phyloP scores from a whole-genome alignment of 2,797 vertebrate species.

The Taeniopygia guttata region DNA sequence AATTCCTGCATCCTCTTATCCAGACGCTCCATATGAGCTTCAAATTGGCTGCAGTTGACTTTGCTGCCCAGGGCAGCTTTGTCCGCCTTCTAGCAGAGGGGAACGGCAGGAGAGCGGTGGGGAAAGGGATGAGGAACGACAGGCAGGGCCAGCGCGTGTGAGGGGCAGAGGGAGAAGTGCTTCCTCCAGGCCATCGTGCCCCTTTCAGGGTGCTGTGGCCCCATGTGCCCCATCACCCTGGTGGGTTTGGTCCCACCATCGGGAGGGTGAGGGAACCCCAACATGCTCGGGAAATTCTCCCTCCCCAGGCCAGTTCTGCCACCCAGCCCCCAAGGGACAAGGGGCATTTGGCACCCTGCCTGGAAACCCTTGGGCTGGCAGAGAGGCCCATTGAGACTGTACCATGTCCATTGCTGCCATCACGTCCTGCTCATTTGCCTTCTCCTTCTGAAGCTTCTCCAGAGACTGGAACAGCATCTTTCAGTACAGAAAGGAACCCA shows the following conservation, averaged over 20 bases:
- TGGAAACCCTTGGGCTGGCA: neutral
- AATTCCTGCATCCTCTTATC: neutral
- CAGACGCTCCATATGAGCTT: accelerated
- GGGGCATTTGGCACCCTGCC: neutral
- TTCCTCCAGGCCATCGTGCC: neutral
- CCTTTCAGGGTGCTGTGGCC: neutral
- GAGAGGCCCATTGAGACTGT: neutral
- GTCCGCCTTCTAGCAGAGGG: neutral
- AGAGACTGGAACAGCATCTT: conserved; percentile 79
- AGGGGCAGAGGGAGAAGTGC: neutral
- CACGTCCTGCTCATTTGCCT: conserved; percentile 77
- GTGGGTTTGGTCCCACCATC: neutral
- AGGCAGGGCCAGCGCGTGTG: neutral
- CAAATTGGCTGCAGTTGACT: neutral
- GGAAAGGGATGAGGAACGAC: neutral
- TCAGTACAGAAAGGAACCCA: neutral
- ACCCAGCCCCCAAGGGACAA: neutral
- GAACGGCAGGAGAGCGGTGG: neutral
- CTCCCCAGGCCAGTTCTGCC: neutral
- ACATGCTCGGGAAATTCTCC: neutral
- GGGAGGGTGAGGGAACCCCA: neutral
- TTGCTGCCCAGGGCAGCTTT: neutral
- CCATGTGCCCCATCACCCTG: accelerated
- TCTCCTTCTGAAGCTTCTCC: conserved; percentile 78
- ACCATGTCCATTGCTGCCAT: conserved; percentile 68